These are phyloP conservation scores for Geophilus truncorum DNA, from an alignment of 2,888 invertebrate genomes.

Conservation along the genomic window DNA sequence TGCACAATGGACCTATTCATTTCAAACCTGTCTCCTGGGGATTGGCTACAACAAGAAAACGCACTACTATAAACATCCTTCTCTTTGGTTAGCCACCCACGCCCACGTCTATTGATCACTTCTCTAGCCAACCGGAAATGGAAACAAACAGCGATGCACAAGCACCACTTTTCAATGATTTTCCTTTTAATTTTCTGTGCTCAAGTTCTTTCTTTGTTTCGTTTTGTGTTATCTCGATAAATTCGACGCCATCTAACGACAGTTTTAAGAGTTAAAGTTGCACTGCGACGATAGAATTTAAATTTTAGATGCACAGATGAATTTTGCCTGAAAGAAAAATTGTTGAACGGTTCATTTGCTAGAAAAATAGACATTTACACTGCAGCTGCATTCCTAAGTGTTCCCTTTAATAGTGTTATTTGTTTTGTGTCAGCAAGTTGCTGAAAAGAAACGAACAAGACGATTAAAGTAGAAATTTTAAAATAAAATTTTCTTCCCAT, in stretches of 20 bases:
- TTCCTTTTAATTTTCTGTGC: background rate
- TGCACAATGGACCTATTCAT: background rate
- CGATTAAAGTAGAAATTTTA: too few species aligned
- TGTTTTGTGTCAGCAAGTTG: too few species aligned
- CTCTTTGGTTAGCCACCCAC: background rate
- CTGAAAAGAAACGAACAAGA: too few species aligned
- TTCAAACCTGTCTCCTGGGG: background rate
- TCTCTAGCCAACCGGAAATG: background rate
- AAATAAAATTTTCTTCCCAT: too few species aligned
- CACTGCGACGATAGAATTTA: too few species aligned
- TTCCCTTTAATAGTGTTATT: too few species aligned
- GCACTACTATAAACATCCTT: background rate
- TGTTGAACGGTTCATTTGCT: too few species aligned
- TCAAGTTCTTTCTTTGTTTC: background rate
- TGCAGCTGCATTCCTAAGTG: too few species aligned
- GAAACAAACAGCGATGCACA: background rate
- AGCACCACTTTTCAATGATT: background rate
- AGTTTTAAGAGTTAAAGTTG: background rate
- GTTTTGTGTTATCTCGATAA: background rate
- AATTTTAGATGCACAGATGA: too few species aligned
- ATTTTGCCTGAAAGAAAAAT: too few species aligned
- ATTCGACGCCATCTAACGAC: background rate
- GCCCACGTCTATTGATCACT: background rate
- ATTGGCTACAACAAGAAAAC: constrained; percentile 8
- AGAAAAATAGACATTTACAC: too few species aligned